Evolutionary conservation across 2,113 vertebrate species (phyloP), one percentile per base, ranked within the genome.

Genomic region (Nymphicus hollandicus): DNA sequence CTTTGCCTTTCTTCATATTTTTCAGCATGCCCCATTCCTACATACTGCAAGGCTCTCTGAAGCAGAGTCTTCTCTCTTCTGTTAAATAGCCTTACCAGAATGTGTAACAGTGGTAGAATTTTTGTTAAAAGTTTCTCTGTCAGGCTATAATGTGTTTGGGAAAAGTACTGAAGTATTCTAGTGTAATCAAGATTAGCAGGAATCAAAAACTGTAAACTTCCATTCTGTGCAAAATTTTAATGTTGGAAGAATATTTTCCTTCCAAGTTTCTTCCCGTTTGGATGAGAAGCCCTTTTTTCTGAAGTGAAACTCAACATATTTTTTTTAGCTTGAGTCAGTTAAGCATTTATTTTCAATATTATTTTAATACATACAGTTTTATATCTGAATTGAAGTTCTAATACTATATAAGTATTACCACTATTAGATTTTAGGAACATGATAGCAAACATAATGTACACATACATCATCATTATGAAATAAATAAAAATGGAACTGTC

Each of bases 401-500:
- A 56, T 82, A 85, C 53, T 81, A 61, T 31, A 89, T 31, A 55
- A 69, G 47, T 61, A 80, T 76, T 93, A 88, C 7, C 10, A 91
- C 20, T 91, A 85, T 76, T 89, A 86, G 56, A 76, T 65, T 89
- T 91, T 60, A 93, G 81, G 50, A 92, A 87, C 47, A 71, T 93
- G 86, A 92, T 78, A 84, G 72, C 64, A 68, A 94, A 39, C 18
- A 47, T 81, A 96, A 86, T 81, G 68, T 83, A 69, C 35, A 58
- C 37, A 96, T 92, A 52, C 31, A 89, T 96, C 81, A 91, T 69
- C 35, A 61, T 89, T 80, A 91, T 80, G 37, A 90, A 94, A 88
- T 43, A 95, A 94, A 86, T 70, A 94, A 94, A 90, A 92, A 81
- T 93, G 28, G 31, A 95, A 90, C 74, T 91, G 82, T 90, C 95